These are phyloP conservation scores for Manis crassicaudata DNA, from an alignment of 2,797 vertebrate genomes.

Conservation along the genomic window DNA sequence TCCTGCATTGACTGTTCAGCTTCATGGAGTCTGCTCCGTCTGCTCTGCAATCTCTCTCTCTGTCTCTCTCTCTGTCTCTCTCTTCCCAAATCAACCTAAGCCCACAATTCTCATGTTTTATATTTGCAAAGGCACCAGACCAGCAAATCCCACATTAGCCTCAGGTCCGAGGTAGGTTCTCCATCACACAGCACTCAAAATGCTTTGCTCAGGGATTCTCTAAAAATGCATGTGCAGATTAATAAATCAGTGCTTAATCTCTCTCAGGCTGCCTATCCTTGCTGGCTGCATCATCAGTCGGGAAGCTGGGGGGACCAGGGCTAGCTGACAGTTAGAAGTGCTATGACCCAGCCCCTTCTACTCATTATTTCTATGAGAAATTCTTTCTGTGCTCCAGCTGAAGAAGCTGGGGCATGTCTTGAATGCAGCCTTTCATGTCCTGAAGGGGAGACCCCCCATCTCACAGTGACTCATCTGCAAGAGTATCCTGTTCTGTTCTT, in stretches of 20 bases:
- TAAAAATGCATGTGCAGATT: not conserved
- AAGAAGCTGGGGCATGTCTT: not conserved
- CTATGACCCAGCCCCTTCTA: not conserved
- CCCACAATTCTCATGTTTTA: not conserved
- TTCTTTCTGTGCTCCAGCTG: not conserved
- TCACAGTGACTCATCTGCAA: not conserved
- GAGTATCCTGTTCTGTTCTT: not conserved
- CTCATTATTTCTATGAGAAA: not conserved
- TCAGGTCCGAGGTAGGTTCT: not conserved
- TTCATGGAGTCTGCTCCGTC: not conserved
- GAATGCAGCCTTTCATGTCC: not conserved
- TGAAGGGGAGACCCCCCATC: not conserved
- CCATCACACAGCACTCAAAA: not conserved
- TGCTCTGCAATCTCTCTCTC: not conserved
- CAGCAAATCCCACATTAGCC: not conserved
- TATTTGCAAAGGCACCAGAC: not conserved
- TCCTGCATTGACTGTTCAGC: not conserved
- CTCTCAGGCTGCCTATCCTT: not conserved
- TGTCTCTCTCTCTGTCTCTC: not conserved
- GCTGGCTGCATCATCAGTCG: too few relatives aligned
- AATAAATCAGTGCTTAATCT: not conserved
- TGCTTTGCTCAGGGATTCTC: not conserved
- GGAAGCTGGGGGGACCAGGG: not conserved
- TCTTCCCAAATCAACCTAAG: not conserved
- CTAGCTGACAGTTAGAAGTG: not conserved